These are phyloP conservation scores for Oceanodroma tethys DNA, from an alignment of 2,113 vertebrate genomes.

Conservation along the genomic window DNA sequence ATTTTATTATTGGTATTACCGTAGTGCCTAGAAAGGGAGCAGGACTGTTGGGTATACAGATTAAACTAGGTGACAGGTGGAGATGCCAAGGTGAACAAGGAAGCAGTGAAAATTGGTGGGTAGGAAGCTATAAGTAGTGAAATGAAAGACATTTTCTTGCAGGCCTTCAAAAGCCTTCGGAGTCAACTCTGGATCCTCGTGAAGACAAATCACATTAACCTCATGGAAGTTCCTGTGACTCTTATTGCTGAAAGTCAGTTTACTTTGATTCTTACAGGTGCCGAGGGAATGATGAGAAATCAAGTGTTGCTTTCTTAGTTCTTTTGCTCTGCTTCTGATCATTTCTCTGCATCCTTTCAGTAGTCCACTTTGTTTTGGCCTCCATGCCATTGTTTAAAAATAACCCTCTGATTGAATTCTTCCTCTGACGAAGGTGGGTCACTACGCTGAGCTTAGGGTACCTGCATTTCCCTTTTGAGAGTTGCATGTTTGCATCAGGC, in stretches of 20 bases:
- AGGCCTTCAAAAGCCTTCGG: not conserved
- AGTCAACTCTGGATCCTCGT: not conserved
- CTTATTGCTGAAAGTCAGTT: not conserved
- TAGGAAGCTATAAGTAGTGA: not conserved
- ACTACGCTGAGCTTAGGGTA: not conserved
- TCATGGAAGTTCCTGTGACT: not conserved
- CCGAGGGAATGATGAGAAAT: not conserved
- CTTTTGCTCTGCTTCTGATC: not conserved
- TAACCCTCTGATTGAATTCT: not conserved
- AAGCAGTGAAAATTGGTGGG: not conserved
- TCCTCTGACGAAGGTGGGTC: not conserved
- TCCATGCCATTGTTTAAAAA: not conserved
- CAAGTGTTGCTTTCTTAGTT: not conserved
- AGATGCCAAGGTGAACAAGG: not conserved
- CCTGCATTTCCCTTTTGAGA: not conserved
- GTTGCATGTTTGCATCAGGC: rapidly evolving
- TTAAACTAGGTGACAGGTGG: not conserved
- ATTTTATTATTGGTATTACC: not conserved
- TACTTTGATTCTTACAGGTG: not conserved
- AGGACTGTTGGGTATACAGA: not conserved
- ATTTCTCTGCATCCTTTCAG: not conserved
- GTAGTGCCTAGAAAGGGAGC: not conserved
- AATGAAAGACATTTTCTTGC: not conserved
- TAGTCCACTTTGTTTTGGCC: not conserved
- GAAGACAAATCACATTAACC: not conserved